These are phyloP conservation scores for Drosophila parthenogenetica DNA, from an alignment of 2,888 invertebrate genomes.

Conservation along the genomic window DNA sequence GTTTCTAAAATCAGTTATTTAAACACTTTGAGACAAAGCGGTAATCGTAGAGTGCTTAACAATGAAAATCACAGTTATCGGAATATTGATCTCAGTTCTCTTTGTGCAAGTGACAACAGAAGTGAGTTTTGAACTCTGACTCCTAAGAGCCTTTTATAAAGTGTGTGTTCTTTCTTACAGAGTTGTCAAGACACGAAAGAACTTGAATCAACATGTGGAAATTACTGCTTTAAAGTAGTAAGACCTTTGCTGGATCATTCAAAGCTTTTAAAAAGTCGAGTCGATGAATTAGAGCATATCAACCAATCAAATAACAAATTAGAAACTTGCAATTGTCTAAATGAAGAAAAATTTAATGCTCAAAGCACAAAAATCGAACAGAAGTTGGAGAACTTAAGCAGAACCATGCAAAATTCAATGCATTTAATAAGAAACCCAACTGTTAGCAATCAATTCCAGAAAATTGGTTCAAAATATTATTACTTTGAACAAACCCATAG, in stretches of 20 bases:
- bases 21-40: neutral
- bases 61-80: neutral
- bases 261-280: neutral
- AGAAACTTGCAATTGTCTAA: neutral
- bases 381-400: neutral
- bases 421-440: neutral
- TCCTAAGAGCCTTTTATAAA: neutral
- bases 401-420: neutral
- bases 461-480: slow-evolving; percentile 22
- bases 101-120: neutral
- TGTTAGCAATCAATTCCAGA: neutral
- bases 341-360: neutral
- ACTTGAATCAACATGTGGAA: slow-evolving; percentile 3
- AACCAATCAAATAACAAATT: neutral
- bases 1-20: neutral
- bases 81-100: neutral
- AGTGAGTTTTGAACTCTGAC: neutral
- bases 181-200: neutral
- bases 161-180: neutral
- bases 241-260: slow-evolving; percentile 2
- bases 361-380: neutral
- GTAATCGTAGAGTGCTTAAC: neutral
- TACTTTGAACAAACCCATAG: slow-evolving; percentile 7
- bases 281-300: neutral
- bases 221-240: slow-evolving; percentile 2